Base-by-base conservation (phyloP, 2,113 vertebrate genomes). In the Rhipidura dahli region DNA sequence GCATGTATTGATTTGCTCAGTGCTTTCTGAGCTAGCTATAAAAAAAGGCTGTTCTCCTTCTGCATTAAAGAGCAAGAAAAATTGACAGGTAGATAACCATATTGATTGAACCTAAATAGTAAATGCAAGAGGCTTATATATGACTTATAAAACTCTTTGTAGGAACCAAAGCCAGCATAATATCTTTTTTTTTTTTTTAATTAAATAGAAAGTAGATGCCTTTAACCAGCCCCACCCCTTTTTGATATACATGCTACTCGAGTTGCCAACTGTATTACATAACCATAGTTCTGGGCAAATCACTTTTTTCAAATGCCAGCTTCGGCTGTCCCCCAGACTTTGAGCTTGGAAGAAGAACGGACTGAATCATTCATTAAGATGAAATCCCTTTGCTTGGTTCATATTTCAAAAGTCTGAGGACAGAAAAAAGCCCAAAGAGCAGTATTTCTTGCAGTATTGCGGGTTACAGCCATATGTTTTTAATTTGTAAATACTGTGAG, bases 1-100 rank as follows among this genome's bases (percentile, higher is more conserved):
- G 89, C 45, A 33, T 89, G 83, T 98, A 98, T 98, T 76, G 97
- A 98, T 98, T 97, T 97, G 92, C 91, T 96, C 81, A 96, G 95
- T 97, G 75, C 94, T 95, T 97, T 97, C 94, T 93, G 86, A 96
- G 90, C 84, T 94, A 90, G 94, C 96, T 95, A 84, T 97, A 97
- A 97, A 97, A 97, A 98, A 92, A 95, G 79, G 80, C 93, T 96
- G 72, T 59, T 96, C 94, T 96, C 90, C 95, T 97, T 97, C 73
- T 97, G 91, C 86, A 89, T 97, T 97, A 95, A 97, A 97, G 95
- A 98, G 94, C 97, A 97, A 95, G 85, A 97, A 97, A 97, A 98
- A 98, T 98, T 96, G 97, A 97, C 97, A 97, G 90, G 90, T 98
- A 98, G 97, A 98, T 98, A 98, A 98, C 95, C 87, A 83, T 97